Conservation (phyloP, 2,888 invertebrate species). For the Artemia sp. region DNA sequence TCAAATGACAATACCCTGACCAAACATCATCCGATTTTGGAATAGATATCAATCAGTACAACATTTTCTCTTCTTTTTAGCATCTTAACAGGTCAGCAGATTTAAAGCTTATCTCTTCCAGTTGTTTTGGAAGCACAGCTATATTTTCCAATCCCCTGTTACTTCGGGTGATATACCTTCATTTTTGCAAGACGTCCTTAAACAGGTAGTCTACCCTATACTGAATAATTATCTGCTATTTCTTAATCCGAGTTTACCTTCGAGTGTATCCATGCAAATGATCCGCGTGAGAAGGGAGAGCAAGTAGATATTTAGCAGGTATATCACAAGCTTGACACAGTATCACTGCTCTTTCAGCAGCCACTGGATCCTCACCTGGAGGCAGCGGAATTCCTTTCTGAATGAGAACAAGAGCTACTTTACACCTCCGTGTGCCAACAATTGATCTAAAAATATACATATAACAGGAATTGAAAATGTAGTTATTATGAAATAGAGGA, state of each 20-base stretch:
- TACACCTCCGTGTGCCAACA: constrained; percentile 30
- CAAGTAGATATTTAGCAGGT: constrained; percentile 75
- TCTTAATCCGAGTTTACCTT: constrained; percentile 32
- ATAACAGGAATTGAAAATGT: neutral
- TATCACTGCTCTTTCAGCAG: constrained; percentile 75
- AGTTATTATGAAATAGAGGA: neutral
- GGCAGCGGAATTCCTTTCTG: constrained; percentile 59
- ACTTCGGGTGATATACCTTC: no score
- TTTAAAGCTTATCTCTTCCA: no score
- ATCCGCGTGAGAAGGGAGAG: constrained; percentile 67
- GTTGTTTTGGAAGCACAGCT: no score
- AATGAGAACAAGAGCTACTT: constrained; percentile 71
- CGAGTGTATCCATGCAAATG: constrained; percentile 53
- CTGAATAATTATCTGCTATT: neutral
- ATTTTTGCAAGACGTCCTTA: no score
- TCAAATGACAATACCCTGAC: no score
- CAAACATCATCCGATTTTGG: no score
- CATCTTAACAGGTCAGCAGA: no score
- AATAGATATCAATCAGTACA: no score
- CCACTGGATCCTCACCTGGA: constrained; percentile 60
- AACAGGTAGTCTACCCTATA: no score
- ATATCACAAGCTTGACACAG: constrained; percentile 81
- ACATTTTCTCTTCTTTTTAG: no score
- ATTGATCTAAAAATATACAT: constrained; percentile 24
- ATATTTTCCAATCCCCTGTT: no score